Conservation (phyloP, 2,888 invertebrate genomes). For the Pterobdella sp. region DNA sequence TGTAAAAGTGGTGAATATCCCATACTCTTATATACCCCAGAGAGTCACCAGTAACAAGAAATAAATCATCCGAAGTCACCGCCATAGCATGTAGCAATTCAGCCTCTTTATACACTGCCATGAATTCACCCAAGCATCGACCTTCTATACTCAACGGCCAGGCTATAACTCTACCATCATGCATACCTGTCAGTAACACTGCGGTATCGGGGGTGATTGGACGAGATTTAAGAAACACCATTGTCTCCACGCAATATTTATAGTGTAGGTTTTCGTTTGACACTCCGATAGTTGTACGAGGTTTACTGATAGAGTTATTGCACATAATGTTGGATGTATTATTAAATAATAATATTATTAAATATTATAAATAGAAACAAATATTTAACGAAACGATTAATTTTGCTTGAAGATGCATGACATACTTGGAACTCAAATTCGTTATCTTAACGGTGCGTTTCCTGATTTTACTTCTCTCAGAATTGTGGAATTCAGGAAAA, state of each 20-base stretch:
- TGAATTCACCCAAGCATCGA: constrained; percentile 65
- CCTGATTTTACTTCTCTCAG: background rate
- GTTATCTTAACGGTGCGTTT: too few species aligned
- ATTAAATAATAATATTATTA: too few species aligned
- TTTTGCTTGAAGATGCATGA: too few species aligned
- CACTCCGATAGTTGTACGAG: background rate
- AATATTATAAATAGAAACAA: too few species aligned
- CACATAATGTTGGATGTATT: too few species aligned
- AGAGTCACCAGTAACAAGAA: constrained; percentile 55
- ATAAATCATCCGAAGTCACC: constrained; percentile 65
- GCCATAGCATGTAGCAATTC: constrained; percentile 60
- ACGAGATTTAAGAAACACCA: constrained; percentile 27
- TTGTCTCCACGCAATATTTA: constrained; percentile 26
- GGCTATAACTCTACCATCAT: constrained; percentile 66
- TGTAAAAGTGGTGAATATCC: constrained; percentile 35
- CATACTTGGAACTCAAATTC: too few species aligned
- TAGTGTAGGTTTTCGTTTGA: constrained; percentile 2
- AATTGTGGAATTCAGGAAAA: background rate
- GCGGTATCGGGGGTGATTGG: constrained; percentile 26
- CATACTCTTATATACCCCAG: constrained; percentile 38
- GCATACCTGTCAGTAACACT: constrained; percentile 61
- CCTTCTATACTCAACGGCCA: constrained; percentile 74
- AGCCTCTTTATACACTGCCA: constrained; percentile 61
- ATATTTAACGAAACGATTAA: too few species aligned
- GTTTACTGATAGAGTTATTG: background rate